These are phyloP conservation scores for Drosophila mayaguana DNA, from an alignment of 2,888 invertebrate genomes.

Conservation along the genomic window DNA sequence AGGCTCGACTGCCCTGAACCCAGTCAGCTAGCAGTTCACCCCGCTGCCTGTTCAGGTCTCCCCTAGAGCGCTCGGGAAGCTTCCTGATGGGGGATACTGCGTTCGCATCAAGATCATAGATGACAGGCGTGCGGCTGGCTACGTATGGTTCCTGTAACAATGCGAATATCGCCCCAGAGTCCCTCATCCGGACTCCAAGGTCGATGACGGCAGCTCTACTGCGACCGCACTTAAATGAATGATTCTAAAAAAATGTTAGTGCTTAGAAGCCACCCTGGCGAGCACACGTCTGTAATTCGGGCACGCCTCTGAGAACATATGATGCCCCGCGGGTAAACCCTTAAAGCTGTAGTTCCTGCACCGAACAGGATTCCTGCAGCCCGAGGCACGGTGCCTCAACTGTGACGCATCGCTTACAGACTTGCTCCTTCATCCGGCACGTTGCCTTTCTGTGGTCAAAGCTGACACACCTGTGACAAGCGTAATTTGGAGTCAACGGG, in stretches of 20 bases:
- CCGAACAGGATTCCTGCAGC: neutral
- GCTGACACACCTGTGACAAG: neutral
- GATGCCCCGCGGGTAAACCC: no score
- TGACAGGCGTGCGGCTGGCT: neutral
- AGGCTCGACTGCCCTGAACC: neutral
- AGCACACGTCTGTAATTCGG: neutral
- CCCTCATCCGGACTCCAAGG: neutral
- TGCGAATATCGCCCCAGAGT: neutral
- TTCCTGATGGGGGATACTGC: neutral
- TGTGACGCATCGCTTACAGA: neutral
- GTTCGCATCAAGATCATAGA: neutral
- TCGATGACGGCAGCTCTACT: neutral
- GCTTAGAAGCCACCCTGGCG: neutral
- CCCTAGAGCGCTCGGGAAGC: neutral
- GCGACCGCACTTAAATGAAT: neutral
- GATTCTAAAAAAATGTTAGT: neutral
- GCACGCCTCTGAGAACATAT: neutral
- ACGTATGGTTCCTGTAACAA: neutral
- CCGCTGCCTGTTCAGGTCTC: neutral
- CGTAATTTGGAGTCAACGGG: neutral
- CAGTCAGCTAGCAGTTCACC: neutral
- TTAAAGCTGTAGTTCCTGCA: neutral
- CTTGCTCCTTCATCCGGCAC: neutral
- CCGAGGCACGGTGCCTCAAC: fast-evolving
- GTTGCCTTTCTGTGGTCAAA: neutral